Evolutionary conservation across 2,797 vertebrate species (phyloP).

Genomic region (Petrocephalus schoutedeni): DNA sequence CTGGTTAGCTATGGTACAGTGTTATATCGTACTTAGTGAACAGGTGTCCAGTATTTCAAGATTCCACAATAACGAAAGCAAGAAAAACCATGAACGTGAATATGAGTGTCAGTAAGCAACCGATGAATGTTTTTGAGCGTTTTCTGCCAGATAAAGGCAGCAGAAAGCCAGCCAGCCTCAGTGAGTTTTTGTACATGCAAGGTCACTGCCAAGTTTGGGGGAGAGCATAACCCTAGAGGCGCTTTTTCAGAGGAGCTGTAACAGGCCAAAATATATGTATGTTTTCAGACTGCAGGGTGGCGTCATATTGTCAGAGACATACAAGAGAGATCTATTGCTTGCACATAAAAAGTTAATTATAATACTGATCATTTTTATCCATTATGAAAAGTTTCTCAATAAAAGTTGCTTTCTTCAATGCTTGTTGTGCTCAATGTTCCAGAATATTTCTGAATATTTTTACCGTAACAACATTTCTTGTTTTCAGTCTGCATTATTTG

Average conservation of each 20-base stretch:
- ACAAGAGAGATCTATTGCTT: background rate
- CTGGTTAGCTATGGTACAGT: background rate
- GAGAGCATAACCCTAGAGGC: background rate
- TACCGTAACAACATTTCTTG: background rate
- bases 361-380: background rate
- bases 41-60: background rate
- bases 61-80: background rate
- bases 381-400: background rate
- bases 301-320: background rate
- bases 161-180: background rate
- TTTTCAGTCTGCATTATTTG: background rate
- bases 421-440: background rate
- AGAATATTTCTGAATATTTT: background rate
- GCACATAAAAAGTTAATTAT: background rate
- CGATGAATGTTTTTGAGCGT: background rate
- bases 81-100: background rate
- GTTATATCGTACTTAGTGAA: background rate
- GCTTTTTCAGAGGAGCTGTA: background rate
- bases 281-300: background rate
- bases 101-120: background rate
- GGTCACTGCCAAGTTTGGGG: background rate
- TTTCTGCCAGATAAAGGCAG: background rate
- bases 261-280: background rate
- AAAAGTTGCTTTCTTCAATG: background rate
- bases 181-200: background rate